These are phyloP conservation scores for Phalacrocorax aristotelis DNA, from an alignment of 2,113 vertebrate genomes.

Conservation along the genomic window DNA sequence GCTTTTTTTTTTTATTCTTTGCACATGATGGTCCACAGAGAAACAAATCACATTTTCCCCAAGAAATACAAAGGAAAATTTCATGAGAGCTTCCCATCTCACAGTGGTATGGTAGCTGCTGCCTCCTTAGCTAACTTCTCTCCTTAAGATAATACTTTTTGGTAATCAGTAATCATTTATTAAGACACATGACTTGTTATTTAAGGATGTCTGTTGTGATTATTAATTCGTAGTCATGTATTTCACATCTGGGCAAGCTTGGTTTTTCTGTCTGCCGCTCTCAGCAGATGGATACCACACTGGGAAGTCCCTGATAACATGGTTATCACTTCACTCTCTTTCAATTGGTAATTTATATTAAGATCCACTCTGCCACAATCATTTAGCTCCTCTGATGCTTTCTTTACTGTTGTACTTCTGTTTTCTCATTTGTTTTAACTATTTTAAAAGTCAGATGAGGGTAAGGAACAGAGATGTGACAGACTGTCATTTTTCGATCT, in stretches of 20 bases:
- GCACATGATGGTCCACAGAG: background rate
- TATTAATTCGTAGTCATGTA: background rate
- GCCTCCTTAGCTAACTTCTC: background rate
- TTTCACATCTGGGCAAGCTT: background rate
- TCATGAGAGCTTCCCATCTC: background rate
- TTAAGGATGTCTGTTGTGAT: background rate
- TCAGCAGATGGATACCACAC: background rate
- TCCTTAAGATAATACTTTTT: background rate
- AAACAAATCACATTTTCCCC: background rate
- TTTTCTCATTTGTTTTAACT: background rate
- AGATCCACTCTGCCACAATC: background rate
- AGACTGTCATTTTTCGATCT: slow-evolving; percentile 14
- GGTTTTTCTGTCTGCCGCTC: background rate
- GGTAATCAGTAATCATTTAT: background rate
- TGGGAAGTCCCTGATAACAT: background rate
- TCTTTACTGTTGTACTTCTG: slow-evolving; percentile 17
- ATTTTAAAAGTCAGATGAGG: background rate
- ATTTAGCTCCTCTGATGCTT: background rate
- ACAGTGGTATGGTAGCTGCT: background rate
- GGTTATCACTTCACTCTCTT: background rate
- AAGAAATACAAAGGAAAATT: background rate
- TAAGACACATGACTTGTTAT: background rate
- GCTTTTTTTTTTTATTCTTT: background rate
- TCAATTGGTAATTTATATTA: background rate
- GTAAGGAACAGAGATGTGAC: background rate